Evolutionary conservation across 2,888 invertebrate species (phyloP).

Genomic region (Temnothorax rugatulus): DNA sequence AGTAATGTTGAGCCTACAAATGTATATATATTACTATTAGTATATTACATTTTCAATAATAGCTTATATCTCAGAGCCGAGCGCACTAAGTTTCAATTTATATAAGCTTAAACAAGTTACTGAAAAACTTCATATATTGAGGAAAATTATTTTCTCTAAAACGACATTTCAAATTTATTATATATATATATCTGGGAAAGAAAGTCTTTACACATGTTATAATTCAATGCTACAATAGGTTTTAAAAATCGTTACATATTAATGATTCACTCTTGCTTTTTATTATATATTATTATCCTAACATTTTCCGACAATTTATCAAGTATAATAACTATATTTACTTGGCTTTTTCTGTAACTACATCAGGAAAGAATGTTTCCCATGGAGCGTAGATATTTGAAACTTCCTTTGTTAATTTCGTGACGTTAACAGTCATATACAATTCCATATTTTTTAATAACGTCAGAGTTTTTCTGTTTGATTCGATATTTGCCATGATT

Average conservation of each 20-base stretch:
- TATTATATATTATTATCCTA: neutral
- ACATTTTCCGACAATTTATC: neutral
- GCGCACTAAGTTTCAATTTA: neutral
- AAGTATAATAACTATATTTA: constrained; percentile 61
- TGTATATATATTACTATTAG: constrained; percentile 21
- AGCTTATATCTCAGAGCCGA: neutral
- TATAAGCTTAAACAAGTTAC: neutral
- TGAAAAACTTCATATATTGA: neutral
- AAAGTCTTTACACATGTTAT: neutral
- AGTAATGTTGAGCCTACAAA: constrained; percentile 85
- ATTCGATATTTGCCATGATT: constrained; percentile 86
- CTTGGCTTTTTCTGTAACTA: constrained; percentile 81
- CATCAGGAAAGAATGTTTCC: constrained; percentile 86
- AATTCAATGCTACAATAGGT: neutral
- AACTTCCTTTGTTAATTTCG: constrained; percentile 87
- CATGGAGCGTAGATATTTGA: constrained; percentile 88
- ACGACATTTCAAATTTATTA: neutral
- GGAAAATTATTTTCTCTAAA: neutral
- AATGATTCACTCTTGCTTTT: neutral
- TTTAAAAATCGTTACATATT: neutral
- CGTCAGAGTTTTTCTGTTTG: constrained; percentile 88
- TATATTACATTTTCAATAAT: neutral
- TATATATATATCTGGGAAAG: neutral
- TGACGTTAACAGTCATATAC: constrained; percentile 92
- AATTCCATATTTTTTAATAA: constrained; percentile 89